Percentiles rank a stretch among this genome's conserved stretches.
Conservation (phyloP, 2,888 invertebrate species). For the Caenorhabditis parvicauda region DNA sequence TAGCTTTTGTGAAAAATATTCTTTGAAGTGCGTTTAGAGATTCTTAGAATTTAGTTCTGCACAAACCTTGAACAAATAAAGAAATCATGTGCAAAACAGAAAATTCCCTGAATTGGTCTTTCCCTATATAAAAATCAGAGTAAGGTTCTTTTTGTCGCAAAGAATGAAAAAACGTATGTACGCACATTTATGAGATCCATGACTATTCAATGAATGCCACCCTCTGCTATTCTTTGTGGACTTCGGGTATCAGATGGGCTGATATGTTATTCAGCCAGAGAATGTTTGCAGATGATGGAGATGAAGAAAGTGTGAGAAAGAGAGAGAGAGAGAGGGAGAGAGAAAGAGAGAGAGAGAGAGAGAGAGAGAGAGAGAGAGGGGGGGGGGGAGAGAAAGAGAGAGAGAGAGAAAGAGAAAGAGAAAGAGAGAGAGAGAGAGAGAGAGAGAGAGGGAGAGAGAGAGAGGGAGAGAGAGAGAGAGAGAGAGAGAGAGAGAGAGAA, state of each 20-base stretch:
- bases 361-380: not conserved
- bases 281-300: too few relatives aligned
- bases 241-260: too few relatives aligned
- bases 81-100: too few relatives aligned
- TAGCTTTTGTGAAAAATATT: too few relatives aligned
- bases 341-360: not conserved
- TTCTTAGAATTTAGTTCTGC: too few relatives aligned
- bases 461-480: conserved; percentile 1
- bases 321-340: conserved; percentile 1
- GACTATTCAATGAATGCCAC: too few relatives aligned
- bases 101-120: too few relatives aligned
- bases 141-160: not conserved
- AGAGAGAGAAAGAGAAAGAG: conserved; percentile 4
- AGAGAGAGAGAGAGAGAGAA: conserved; percentile 3
- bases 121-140: too few relatives aligned
- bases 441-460: not conserved
- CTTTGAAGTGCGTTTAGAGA: too few relatives aligned
- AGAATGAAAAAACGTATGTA: not conserved
- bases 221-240: too few relatives aligned
- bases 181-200: not conserved
- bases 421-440: conserved; percentile 5
- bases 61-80: too few relatives aligned
- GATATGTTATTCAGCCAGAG: too few relatives aligned
- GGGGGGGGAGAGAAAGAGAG: conserved; percentile 3
- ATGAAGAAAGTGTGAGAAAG: conserved; percentile 5